Evolutionary conservation across 2,797 vertebrate genomes (phyloP), one percentile per base, ranked within the genome.

Genomic region (Hoplostethus mediterraneus): DNA sequence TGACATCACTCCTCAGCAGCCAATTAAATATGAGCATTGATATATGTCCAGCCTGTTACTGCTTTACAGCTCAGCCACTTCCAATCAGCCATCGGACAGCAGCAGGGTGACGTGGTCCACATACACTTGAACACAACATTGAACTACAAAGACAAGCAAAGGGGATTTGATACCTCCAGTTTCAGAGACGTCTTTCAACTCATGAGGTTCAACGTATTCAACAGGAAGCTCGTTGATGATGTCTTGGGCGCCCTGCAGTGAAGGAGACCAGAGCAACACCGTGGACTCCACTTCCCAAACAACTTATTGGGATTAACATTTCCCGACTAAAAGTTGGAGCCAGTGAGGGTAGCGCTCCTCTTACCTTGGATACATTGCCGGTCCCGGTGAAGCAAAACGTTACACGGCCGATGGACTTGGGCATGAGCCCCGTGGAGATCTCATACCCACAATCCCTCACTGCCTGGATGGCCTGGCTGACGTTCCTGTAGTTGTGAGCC

Each of bases 301-400:
- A 47, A 21, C 21, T 21, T 21, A 4, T 6, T 33, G 33, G 33
- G 6, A 5, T 33, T 33, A 33, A 5, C 4, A 33, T 33, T 33
- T 33, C 33, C 4, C 33, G 33, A 33, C 33, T 33, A 4, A 33
- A 33, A 3, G 3, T 58, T 55, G 3, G 0, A 2, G 7, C 33
- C 21, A 21, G 38, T 0, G 33, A 33, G n/a, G 8, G 3, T 1
- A 21, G 21, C 21, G 21, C 21, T n/a, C 0, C 7, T 2, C 72
- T 81, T 95, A 98, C 98, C 95, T 98, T 98, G 47, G 98, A 99
- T 67, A 99, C 98, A 45, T 99, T 99, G 69, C 98, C 98, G 33
- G 97, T 98, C 63, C 98, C 98, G 7, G 98, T 98, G 90, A 99
- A 99, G 58, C 98, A 98, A 87, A 99, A 99, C 0, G 97, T 99